Base-by-base conservation (phyloP, 2,113 vertebrate species). In the Phalacrocorax aristotelis region DNA sequence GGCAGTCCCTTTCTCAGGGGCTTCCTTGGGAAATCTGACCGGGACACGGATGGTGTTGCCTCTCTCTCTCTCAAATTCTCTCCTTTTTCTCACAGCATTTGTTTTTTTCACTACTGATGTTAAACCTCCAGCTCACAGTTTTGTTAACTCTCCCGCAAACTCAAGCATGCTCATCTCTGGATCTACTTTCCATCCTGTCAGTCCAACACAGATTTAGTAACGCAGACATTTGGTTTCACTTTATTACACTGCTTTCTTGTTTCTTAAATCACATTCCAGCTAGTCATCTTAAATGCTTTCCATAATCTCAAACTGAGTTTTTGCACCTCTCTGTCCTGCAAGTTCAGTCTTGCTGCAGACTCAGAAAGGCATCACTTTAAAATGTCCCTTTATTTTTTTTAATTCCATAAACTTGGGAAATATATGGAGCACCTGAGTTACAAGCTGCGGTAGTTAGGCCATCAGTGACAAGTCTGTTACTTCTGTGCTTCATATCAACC, bases 361-460 rank as follows among this genome's bases (percentile, higher is more conserved):
- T 62, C 44, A 58, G 42, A 55, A 78, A 68, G 12, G 11, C 29
- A 58, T 40, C 19, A 36, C 32, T 83, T 68, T 44, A 64, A 83
- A 90, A 62, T 49, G 23, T 10, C 1, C 15, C 34, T 34, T n/a
- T 40, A 44, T 87, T 34, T 15, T 36, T 65, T 32, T 44, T 46
- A 11, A 40, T 70, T 87, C 7, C 10, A 78, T 10, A 40, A 34
- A 64, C 10, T 21, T 76, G 23, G 6, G 16, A 16, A 94, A 81
- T 75, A 38, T 6, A 62, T 36, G 25, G 51, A 84, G 11, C 27
- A 70, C 25, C 46, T 75, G 69, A 91, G 15, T n/a, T 7, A 68
- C n/a, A 30, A 6, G 8, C 2, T 51, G 38, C 23, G 0, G 0
- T 42, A 54, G 32, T 6, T 72, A 61, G 34, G 26, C n/a, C 48